A percentile compares a stretch with the other conserved stretches of the same genome.
These are phyloP conservation scores for Archaeoteleia sp. DNA, from an alignment of 2,888 invertebrate genomes.

Conservation along the genomic window DNA sequence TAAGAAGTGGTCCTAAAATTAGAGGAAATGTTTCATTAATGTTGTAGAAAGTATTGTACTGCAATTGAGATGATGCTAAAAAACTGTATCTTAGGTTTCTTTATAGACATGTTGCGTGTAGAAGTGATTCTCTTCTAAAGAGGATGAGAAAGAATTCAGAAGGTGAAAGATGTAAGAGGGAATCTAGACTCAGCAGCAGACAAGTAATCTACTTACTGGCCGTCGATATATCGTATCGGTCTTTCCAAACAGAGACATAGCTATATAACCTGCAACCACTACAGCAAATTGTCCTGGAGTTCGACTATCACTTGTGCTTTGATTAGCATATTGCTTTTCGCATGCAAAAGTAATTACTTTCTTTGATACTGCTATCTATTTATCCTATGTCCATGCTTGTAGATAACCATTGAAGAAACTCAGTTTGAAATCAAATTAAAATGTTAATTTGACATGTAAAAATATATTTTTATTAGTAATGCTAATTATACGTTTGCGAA, in stretches of 20 bases:
- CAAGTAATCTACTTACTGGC: conserved; percentile 64
- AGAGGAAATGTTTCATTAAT: not conserved
- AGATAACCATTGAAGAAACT: too few relatives aligned
- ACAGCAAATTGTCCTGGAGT: conserved; percentile 57
- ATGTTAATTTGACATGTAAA: too few relatives aligned
- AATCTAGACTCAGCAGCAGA: conserved; percentile 45
- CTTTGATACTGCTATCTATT: not conserved
- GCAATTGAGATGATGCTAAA: not conserved
- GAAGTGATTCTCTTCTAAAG: conserved; percentile 24
- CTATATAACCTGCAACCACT: conserved; percentile 57
- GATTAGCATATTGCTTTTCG: conserved; percentile 64
- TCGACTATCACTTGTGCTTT: conserved; percentile 62
- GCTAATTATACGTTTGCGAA: too few relatives aligned
- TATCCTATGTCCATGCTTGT: not conserved
- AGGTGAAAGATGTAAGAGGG: conserved; percentile 40
- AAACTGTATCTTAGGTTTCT: too few relatives aligned
- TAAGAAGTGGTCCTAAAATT: conserved; percentile 2
- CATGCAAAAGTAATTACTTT: conserved; percentile 13
- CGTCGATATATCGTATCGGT: conserved; percentile 50
- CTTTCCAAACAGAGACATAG: conserved; percentile 50
- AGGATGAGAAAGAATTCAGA: conserved; percentile 17
- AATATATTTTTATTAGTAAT: too few relatives aligned
- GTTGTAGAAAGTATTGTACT: too few relatives aligned
- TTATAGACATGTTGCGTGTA: conserved; percentile 1
- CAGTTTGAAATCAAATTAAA: too few relatives aligned